A percentile compares a stretch with the other conserved stretches of the same genome.
phyloP scores from a whole-genome alignment of 1,140 invertebrate genomes.

The Scaptomyza hsui region DNA sequence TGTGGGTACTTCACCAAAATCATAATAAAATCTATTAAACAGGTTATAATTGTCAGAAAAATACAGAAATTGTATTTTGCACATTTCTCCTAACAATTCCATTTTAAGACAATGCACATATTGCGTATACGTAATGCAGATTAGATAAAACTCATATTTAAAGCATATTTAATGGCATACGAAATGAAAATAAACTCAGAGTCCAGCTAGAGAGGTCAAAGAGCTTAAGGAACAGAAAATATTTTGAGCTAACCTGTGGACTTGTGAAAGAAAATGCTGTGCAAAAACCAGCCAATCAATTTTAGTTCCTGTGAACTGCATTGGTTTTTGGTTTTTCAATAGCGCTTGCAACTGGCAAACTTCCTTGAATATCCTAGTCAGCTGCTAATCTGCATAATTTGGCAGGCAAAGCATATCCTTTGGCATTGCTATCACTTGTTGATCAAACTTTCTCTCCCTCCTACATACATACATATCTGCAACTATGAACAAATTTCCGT shows the following conservation, averaged over 20 bases:
- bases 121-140: slow-evolving; percentile 37
- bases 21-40: too few relatives aligned
- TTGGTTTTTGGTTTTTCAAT: slow-evolving; percentile 14
- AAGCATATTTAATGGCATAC: slow-evolving; percentile 8
- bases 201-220: neutral
- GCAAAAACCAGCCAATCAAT: slow-evolving; percentile 18
- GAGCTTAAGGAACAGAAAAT: neutral
- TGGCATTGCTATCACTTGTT: slow-evolving; percentile 64
- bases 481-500: slow-evolving; percentile 68
- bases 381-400: slow-evolving; percentile 69
- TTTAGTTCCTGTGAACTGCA: neutral
- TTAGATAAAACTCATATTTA: slow-evolving; percentile 6
- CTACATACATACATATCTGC: slow-evolving; percentile 11
- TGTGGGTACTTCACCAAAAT: neutral
- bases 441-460: slow-evolving; percentile 50
- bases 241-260: neutral
- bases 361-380: slow-evolving; percentile 50
- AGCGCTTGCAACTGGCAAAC: slow-evolving; percentile 39
- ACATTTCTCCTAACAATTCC: neutral
- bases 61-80: neutral
- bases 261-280: neutral
- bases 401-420: slow-evolving; percentile 40
- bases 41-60: too few relatives aligned
- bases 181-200: neutral
- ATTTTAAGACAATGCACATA: slow-evolving; percentile 5